These are phyloP conservation scores for Lonchura striata DNA, from an alignment of 2,113 vertebrate genomes.

Conservation along the genomic window DNA sequence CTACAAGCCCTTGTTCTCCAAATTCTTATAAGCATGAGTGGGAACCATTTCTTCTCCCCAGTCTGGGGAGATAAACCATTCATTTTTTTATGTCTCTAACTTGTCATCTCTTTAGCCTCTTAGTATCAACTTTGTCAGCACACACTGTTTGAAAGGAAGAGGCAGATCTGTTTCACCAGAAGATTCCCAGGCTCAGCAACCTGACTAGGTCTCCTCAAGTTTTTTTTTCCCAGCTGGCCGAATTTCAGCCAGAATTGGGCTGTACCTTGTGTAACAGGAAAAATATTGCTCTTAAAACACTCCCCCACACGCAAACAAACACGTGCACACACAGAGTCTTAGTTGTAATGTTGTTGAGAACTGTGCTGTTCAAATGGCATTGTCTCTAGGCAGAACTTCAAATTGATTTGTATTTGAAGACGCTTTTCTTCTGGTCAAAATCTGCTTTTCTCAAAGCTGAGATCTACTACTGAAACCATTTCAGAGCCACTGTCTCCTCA, in stretches of 20 bases:
- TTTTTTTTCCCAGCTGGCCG: slow-evolving; percentile 1
- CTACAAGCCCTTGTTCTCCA: neutral
- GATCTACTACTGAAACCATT: neutral
- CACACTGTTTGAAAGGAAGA: neutral
- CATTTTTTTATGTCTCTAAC: neutral
- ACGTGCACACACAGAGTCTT: neutral
- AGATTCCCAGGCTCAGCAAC: neutral
- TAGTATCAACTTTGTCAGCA: neutral
- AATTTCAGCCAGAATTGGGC: neutral
- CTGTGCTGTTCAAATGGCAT: neutral
- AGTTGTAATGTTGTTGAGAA: neutral
- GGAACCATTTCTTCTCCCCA: neutral
- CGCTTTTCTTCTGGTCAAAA: neutral
- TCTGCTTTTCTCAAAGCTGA: neutral
- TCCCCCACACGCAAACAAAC: neutral
- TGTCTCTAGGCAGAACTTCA: neutral
- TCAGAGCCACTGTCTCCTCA: neutral
- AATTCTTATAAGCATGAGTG: rapidly evolving
- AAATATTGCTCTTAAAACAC: neutral
- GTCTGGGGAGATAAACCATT: neutral
- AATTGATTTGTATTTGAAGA: neutral
- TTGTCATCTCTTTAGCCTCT: neutral
- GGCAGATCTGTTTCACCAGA: neutral
- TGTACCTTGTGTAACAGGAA: slow-evolving; percentile 33
- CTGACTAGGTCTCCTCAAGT: neutral